Evolutionary conservation across 2,113 vertebrate species (phyloP), one percentile per base, ranked within the genome.

Genomic region (Triplophysa dalaica): DNA sequence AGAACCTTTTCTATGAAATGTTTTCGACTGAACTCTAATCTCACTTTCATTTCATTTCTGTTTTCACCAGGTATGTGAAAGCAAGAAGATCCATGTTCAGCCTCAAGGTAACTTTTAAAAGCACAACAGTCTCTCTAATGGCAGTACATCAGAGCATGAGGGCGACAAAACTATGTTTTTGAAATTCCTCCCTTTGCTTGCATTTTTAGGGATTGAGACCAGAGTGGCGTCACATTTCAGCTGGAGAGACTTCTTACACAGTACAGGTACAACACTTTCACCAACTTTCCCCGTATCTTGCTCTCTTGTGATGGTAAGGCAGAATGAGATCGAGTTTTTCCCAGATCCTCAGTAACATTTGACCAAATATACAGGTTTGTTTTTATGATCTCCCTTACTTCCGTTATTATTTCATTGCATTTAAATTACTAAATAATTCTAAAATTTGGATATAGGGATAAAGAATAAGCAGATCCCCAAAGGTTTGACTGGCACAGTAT

Each of bases 81-180:
- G 88, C 85, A 90, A 83, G 76, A 96, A 96, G 91, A 95, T 98
- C 61, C 87, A 90, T 17, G 91, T 99, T 17, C 96, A 98, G 73
- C 91, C 92, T 63, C 97, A 99, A 97, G 97, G 97, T 98, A 89
- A 94, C n/a, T 29, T 68, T 16, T 21, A 21, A n/a, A 62, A 38
- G n/a, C 60, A 58, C 1, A 45, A 6, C 12, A 14, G 62, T 38
- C 10, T 63, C 41, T 17, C 9, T 26, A 0, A 62, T 63, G 21
- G 11, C 13, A 41, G 14, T 41, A 22, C 1, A 22, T 10, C 17
- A 2, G 3, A 41, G 5, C 1, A 29, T 29, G 0, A 38, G 17
- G 7, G 9, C 2, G 16, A 19, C 1, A 26, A 38, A 38, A 72
- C 21, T 58, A 33, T 10, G 8, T 17, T 24, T 74, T 38, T 29